Evolutionary conservation across 2,113 vertebrate species (phyloP).

Genomic region (Scopus umbretta): DNA sequence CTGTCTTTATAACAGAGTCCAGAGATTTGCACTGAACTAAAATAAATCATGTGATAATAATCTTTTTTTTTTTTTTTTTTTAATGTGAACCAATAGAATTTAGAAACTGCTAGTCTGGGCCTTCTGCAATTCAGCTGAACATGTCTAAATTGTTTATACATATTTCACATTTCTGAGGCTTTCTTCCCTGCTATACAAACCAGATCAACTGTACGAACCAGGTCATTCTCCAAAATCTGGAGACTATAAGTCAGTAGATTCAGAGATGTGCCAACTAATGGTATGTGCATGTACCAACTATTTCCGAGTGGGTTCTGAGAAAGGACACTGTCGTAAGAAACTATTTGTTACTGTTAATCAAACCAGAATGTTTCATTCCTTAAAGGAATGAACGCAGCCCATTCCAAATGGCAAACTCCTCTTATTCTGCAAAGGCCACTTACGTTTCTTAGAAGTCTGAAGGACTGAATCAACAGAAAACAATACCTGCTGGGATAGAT

Average conservation of each 20-base stretch:
- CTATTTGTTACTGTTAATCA: constrained; percentile 7
- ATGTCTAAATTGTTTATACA: neutral
- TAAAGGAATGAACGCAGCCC: neutral
- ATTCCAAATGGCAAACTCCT: neutral
- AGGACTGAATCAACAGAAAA: neutral
- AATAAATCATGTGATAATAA: too few relatives aligned
- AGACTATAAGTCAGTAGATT: neutral
- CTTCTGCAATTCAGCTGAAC: neutral
- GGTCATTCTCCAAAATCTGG: neutral
- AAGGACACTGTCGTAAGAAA: neutral
- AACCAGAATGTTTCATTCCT: constrained; percentile 25
- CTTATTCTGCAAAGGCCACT: neutral
- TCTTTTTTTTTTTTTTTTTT: neutral
- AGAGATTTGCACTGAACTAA: neutral
- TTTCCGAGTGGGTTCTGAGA: neutral
- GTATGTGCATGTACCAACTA: neutral
- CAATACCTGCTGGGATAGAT: neutral
- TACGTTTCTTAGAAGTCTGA: neutral
- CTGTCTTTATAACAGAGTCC: neutral
- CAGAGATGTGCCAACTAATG: neutral
- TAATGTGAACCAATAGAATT: neutral
- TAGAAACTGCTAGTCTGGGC: neutral
- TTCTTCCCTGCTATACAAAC: neutral
- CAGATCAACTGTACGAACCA: neutral
- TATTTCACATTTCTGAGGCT: constrained; percentile 51